These are phyloP conservation scores for Podarcis lilfordi DNA, from an alignment of 2,797 vertebrate genomes.

Conservation along the genomic window DNA sequence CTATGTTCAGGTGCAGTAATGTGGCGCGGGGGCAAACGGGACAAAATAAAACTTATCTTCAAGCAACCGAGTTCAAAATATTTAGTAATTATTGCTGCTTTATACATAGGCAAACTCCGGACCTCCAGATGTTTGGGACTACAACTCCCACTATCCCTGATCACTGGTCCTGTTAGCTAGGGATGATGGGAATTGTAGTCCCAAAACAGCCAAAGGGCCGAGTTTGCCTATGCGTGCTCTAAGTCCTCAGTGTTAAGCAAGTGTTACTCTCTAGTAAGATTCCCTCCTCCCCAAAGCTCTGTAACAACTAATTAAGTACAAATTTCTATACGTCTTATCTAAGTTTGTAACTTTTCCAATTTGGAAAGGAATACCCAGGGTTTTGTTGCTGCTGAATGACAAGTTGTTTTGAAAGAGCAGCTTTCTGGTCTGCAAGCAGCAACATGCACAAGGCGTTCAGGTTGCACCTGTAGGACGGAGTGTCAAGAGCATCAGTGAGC, in stretches of 20 bases:
- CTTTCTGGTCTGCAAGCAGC: background rate
- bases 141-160: too few relatives aligned
- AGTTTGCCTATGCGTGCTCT: too few relatives aligned
- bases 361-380: conserved; percentile 24
- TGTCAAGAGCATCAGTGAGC: background rate
- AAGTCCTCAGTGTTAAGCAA: too few relatives aligned
- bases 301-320: conserved; percentile 4
- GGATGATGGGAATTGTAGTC: too few relatives aligned
- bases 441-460: background rate
- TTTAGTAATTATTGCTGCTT: background rate
- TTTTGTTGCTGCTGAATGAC: background rate
- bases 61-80: background rate
- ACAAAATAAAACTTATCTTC: background rate
- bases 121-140: too few relatives aligned
- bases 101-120: too few relatives aligned
- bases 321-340: conserved; percentile 3
- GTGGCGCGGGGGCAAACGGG: background rate
- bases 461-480: background rate
- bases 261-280: background rate
- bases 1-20: background rate
- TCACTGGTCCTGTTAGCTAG: too few relatives aligned
- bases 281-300: background rate
- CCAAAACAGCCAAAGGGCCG: too few relatives aligned
- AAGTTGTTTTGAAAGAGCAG: background rate
- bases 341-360: background rate